phyloP scores from a whole-genome alignment of 1,140 invertebrate species.

The Dendroctonus ponderosae region DNA sequence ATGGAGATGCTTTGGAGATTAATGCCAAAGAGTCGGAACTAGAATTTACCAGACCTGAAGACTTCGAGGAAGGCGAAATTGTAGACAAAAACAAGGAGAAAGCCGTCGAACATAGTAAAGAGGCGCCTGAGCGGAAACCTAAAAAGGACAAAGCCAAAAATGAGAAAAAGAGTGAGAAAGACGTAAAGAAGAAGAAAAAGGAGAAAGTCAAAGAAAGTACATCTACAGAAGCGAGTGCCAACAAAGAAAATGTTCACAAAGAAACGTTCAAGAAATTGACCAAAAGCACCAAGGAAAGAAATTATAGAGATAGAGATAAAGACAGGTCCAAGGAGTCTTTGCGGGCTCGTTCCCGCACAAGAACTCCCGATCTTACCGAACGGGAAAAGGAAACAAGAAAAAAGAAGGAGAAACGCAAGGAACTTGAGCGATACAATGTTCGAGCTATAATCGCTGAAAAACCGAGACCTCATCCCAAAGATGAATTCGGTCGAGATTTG shows the following conservation, averaged over 20 bases:
- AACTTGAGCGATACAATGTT: slow-evolving; percentile 79
- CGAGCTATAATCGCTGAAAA: slow-evolving; percentile 72
- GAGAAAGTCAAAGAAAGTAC: slow-evolving; percentile 44
- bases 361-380: slow-evolving; percentile 46
- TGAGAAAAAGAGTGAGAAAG: slow-evolving; percentile 47
- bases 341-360: slow-evolving; percentile 32
- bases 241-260: slow-evolving; percentile 48
- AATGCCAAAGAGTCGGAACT: slow-evolving; percentile 50
- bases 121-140: slow-evolving; percentile 34
- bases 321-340: slow-evolving; percentile 42
- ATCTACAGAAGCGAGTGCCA: slow-evolving; percentile 42
- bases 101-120: slow-evolving; percentile 36
- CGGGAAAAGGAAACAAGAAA: slow-evolving; percentile 49
- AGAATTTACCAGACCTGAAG: slow-evolving; percentile 47
- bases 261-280: slow-evolving; percentile 77
- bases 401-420: slow-evolving; percentile 72
- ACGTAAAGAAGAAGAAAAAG: slow-evolving; percentile 53
- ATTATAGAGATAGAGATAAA: slow-evolving; percentile 68
- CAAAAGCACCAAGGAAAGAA: slow-evolving; percentile 75
- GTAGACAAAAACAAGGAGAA: slow-evolving; percentile 59
- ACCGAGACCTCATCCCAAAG: slow-evolving; percentile 63
- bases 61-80: slow-evolving; percentile 57
- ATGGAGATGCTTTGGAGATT: slow-evolving; percentile 49
- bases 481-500: slow-evolving; percentile 77
- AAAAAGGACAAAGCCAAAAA: slow-evolving; percentile 51